These are phyloP conservation scores for Platorchestia sp. DNA, from an alignment of 1,140 invertebrate species.

Conservation along the genomic window DNA sequence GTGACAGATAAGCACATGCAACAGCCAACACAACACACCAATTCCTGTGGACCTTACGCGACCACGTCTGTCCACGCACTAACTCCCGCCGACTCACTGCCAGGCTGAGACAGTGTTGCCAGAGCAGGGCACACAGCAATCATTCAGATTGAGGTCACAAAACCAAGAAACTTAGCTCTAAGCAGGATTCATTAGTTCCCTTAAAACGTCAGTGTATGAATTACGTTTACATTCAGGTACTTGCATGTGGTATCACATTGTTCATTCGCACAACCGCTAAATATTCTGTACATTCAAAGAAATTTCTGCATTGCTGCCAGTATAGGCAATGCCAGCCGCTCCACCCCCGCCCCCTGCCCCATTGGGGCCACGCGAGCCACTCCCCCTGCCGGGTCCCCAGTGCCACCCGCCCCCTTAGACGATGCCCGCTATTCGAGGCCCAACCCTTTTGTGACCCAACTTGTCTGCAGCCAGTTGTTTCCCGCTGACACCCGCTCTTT, in stretches of 20 bases:
- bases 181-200: not conserved
- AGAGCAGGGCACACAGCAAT: not conserved
- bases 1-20: conserved; percentile 30
- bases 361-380: not conserved
- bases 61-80: conserved; percentile 27
- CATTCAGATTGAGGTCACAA: not conserved
- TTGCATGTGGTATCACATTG: not conserved
- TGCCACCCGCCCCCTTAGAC: not conserved
- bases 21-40: not conserved
- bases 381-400: not conserved
- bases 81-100: conserved; percentile 6
- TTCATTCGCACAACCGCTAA: not conserved
- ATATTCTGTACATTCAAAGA: not conserved
- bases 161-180: not conserved
- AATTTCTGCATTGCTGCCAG: not conserved
- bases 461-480: not conserved
- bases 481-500: too few relatives aligned
- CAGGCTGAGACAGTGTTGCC: not conserved
- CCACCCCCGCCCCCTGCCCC: not conserved
- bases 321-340: not conserved
- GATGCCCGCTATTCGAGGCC: not conserved
- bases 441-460: not conserved
- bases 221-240: not conserved
- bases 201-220: not conserved
- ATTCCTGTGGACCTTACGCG: conserved; percentile 14